Conservation (phyloP, 2,888 invertebrate genomes). For the Cheilosia vernalis region DNA sequence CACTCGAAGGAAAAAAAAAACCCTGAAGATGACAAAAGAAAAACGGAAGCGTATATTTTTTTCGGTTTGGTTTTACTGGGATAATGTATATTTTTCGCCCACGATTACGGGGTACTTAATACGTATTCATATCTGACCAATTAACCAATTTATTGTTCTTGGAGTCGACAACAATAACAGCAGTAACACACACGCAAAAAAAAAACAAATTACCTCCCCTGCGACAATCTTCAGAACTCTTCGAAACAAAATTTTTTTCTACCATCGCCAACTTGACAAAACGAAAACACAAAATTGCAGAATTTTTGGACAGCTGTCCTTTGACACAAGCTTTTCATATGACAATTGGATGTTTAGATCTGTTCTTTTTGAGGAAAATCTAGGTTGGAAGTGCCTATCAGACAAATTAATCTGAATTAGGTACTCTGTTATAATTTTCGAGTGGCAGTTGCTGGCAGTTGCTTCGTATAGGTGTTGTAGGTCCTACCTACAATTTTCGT, state of each 20-base stretch:
- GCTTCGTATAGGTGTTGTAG: no score
- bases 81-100: conserved; percentile 24
- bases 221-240: conserved; percentile 63
- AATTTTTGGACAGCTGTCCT: conserved; percentile 69
- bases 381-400: neutral
- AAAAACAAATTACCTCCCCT: conserved; percentile 58
- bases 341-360: conserved; percentile 59
- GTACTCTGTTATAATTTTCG: no score
- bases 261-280: conserved; percentile 67
- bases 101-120: conserved; percentile 44
- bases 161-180: conserved; percentile 56
- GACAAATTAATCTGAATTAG: no score
- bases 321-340: conserved; percentile 62
- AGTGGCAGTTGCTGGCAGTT: no score
- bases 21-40: conserved; percentile 33
- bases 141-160: conserved; percentile 70
- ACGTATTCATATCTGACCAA: conserved; percentile 58
- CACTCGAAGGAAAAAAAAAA: conserved; percentile 18
- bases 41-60: conserved; percentile 43
- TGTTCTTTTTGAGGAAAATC: conserved; percentile 52
- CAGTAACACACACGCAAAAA: conserved; percentile 53
- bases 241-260: conserved; percentile 61
- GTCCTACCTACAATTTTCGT: no score
- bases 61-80: conserved; percentile 28
- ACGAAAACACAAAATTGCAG: conserved; percentile 59